These are phyloP conservation scores for Aphelenchoides avenae DNA, from an alignment of 1,140 invertebrate species.

Conservation along the genomic window DNA sequence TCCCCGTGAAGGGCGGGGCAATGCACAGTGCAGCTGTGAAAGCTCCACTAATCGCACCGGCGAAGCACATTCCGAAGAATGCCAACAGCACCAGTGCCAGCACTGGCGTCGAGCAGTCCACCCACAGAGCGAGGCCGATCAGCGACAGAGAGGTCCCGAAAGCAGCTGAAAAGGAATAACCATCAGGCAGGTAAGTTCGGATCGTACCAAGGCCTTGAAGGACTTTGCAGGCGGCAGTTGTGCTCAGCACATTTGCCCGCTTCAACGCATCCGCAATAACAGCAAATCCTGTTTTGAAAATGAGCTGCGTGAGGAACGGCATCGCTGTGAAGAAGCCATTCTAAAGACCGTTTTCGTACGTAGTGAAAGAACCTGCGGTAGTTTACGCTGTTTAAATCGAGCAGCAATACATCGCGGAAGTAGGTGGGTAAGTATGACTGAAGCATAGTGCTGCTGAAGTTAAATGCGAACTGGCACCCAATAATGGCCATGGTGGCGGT, in stretches of 20 bases:
- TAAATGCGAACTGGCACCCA: slow-evolving; percentile 5
- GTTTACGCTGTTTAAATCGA: slow-evolving; percentile 28
- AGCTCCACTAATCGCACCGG: slow-evolving; percentile 5
- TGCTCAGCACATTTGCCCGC: slow-evolving; percentile 7
- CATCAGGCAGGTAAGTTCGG: slow-evolving; percentile 5
- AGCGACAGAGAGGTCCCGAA: slow-evolving; percentile 9
- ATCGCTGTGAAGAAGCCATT: slow-evolving; percentile 36
- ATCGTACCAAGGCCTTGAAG: slow-evolving; percentile 37
- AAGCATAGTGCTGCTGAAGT: slow-evolving; percentile 16
- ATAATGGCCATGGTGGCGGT: slow-evolving; percentile 13
- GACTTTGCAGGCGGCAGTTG: slow-evolving; percentile 19
- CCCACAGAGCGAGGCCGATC: slow-evolving; percentile 8
- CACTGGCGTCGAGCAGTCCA: slow-evolving; percentile 16
- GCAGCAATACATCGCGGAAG: slow-evolving; percentile 28
- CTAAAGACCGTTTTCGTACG: slow-evolving; percentile 4
- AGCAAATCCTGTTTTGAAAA: slow-evolving; percentile 17
- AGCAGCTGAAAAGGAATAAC: slow-evolving; percentile 10
- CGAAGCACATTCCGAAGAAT: slow-evolving; percentile 14
- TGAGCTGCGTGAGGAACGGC: slow-evolving; percentile 29
- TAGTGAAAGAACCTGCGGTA: too few species aligned
- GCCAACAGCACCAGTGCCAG: slow-evolving; percentile 13
- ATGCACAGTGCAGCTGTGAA: slow-evolving; percentile 13
- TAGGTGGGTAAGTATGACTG: slow-evolving; percentile 32
- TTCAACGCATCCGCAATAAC: slow-evolving; percentile 24
- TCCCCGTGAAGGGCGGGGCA: slow-evolving; percentile 15